Evolutionary conservation across 1,140 invertebrate species (phyloP).

Genomic region (Dolichoris vasculosae): DNA sequence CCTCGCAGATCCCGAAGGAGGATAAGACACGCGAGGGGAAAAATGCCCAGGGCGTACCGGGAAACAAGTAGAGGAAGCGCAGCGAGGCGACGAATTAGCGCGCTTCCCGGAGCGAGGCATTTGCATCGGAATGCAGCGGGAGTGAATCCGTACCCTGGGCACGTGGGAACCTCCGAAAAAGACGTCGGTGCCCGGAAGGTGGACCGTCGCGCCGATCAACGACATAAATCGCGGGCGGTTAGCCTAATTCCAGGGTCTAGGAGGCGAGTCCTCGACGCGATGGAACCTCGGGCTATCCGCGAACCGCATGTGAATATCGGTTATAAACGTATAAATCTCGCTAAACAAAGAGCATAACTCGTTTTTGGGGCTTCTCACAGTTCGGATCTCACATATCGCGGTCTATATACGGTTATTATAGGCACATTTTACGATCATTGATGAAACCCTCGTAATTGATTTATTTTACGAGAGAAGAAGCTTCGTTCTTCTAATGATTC

Average conservation of each 20-base stretch:
- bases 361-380: not conserved
- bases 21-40: constrained; percentile 6
- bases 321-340: constrained; percentile 32
- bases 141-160: not conserved
- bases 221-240: constrained; percentile 17
- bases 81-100: constrained; percentile 3
- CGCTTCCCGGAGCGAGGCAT: constrained; percentile 64
- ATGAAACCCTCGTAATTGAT: constrained; percentile 1
- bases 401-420: not conserved
- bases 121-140: constrained; percentile 72
- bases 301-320: not conserved
- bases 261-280: not conserved
- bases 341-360: constrained; percentile 29
- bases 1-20: not conserved
- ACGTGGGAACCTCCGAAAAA: constrained; percentile 10
- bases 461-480: not conserved
- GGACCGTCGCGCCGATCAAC: not conserved
- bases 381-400: not conserved
- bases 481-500: constrained; percentile 3
- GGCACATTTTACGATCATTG: not conserved
- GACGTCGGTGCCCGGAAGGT: not conserved
- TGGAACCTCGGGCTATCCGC: not conserved
- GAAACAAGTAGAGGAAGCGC: not conserved
- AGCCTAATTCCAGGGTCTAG: not conserved
- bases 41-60: not conserved